Base-by-base conservation (phyloP, 2,113 vertebrate genomes). In the Leucosticte australis region DNA sequence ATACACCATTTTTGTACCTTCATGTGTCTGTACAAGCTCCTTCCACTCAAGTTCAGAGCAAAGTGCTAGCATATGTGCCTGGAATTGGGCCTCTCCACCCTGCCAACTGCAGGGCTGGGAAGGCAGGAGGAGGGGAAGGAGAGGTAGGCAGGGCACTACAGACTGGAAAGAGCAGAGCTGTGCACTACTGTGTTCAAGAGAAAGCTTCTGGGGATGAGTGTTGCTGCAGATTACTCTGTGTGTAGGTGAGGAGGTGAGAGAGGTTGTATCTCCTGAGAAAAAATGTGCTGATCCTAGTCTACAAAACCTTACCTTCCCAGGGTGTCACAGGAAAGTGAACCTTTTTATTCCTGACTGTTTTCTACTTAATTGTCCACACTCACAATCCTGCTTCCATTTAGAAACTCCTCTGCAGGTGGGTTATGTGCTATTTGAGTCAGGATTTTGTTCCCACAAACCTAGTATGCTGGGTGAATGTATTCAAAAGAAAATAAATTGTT, bases 131-230 rank as follows among this genome's bases (percentile, higher is more conserved):
- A 75, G 13, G 5, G 31, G 30, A 68, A 44, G 17, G 44, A 76
- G 62, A 59, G 35, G 23, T 13, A 49, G 60, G n/a, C 19, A 69
- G 30, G 31, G n/a, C 42, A 91, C 47, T 57, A 56, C 11, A 67
- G 47, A 15, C 28, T 55, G 59, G 23, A 31, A 81, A 56, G 65
- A 42, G 39, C n/a, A 70, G 41, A 92, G 42, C 18, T 19, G 0
- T 21, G 7, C 0, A 0, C n/a, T 64, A 15, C 22, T 0, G 0
- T 4, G 3, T 62, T 35, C 18, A 59, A 69, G 35, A 50, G 23
- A 76, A 75, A 85, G 23, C 20, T 80, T 67, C 57, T 76, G 30
- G 33, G 49, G 20, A 24, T 46, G 30, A 47, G 35, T 46, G 47
- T 5, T 42, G 17, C 37, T 77, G 39, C 11, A 10, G 21, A 14